Evolutionary conservation across 2,113 vertebrate genomes (phyloP).

Genomic region (Empidonax alnorum): DNA sequence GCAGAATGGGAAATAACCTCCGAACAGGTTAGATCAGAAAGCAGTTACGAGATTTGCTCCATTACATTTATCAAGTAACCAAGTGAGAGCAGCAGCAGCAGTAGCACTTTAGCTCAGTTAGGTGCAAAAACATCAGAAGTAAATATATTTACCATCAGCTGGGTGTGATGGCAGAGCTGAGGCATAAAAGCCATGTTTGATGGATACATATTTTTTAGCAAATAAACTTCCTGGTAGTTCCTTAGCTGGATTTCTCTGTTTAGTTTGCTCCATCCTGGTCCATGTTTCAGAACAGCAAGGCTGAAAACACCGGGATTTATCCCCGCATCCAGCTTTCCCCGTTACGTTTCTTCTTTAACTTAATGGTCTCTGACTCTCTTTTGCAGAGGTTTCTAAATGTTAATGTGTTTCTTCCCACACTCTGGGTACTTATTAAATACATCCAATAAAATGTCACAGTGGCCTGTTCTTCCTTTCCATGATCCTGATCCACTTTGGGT

Average conservation of each 20-base stretch:
- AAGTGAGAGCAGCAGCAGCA: neutral
- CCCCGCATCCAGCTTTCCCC: neutral
- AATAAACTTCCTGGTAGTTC: neutral
- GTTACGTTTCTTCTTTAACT: neutral
- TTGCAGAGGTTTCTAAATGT: neutral
- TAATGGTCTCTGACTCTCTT: neutral
- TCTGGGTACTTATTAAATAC: neutral
- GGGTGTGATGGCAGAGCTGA: neutral
- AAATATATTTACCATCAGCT: neutral
- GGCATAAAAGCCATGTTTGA: neutral
- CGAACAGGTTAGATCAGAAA: neutral
- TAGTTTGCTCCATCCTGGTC: neutral
- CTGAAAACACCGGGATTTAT: neutral
- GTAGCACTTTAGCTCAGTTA: neutral
- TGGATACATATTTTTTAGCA: neutral
- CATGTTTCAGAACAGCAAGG: neutral
- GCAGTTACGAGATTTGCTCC: neutral
- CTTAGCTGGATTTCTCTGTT: neutral
- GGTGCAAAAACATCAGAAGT: neutral
- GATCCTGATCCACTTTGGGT: neutral
- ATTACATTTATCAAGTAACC: neutral
- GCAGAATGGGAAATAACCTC: neutral
- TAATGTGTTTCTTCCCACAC: neutral
- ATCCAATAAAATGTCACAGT: neutral
- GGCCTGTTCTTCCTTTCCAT: fast-evolving